Base-by-base conservation (phyloP, 2,888 invertebrate genomes). In the Herminia tarsipennalis region DNA sequence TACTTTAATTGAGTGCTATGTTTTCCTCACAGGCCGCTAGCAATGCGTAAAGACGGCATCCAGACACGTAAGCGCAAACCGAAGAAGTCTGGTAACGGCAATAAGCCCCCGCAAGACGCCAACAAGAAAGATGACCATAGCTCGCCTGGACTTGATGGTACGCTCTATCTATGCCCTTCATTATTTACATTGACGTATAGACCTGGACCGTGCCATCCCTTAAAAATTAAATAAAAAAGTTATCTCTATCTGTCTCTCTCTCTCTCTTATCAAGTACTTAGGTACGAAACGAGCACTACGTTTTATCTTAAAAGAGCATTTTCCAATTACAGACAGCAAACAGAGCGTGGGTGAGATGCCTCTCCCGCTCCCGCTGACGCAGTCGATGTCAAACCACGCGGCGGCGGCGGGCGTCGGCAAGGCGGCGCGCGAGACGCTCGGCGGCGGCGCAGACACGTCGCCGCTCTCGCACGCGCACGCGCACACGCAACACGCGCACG, bases 11-110 rank as follows among this genome's bases (percentile, higher is more conserved):
- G 12, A 33, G 13, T 2, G 13, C 13, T 21, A 17, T 5, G 3
- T 24, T 8, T 17, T 14, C 3, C 42, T 14, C 66, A 1, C 81
- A 92, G 98, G 59, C 98, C 98, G 1, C 82, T 97, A 72, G 97
- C 98, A 12, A 98, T 98, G 98, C 94, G 98, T 61, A 98, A 98
- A 81, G 98, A 98, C 76, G 98, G 98, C 42, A 98, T 99, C 56
- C 98, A 98, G 87, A 98, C 98, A 27, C 93, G 99, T 61, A 99
- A 99, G 84, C 94, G 99, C 39, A 99, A 99, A 78, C 97, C 97
- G 50, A 97, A 97, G 83, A 96, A 96, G 78, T 93, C 95, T 5
- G 94, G 92, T 30, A 90, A 87, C 62, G 92, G 92, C 27, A 73
- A 81, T 29, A 87, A 88, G 42, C 83, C 88, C 0, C 68, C 81